Evolutionary conservation across 37 sponge, comb jelly and placozoan species (phyloP), one percentile per base, ranked within the genome.

Genomic region (Oscarella lobularis): DNA sequence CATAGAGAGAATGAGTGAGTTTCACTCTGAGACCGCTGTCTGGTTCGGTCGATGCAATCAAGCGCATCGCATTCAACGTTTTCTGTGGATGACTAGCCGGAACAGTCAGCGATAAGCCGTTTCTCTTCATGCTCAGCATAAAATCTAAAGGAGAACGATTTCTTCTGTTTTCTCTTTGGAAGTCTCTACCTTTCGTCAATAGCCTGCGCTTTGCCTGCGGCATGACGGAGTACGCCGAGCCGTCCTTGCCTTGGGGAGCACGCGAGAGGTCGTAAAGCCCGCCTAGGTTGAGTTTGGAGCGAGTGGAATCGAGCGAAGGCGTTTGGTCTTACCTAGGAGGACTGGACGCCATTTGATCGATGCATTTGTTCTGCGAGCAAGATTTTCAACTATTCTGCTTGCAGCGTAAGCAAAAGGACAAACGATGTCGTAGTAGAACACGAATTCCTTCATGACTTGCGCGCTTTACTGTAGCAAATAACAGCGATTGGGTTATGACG

Each of bases 351-450:
- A 94, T 3, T 68, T 55, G 0, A 94, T 72, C 5, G 33, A 60
- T 0, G 78, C 90, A 2, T 81, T 78, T 14, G 76, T 39, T 73
- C 88, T 81, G 40, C 31, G 20, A 2, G 79, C 81, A 54, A 89
- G 0, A 0, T 40, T 36, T 37, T 87, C 88, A 30, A 94, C 75
- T n/a, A 82, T 71, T 0, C 79, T 69, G 41, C 90, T 94, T 9
- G 95, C 90, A 41, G 83, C 83, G 79, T 89, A 94, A 2, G 95
- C 95, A 39, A 88, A 94, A 1, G 95, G 95, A 70, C 95, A 94
- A 33, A 94, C 95, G n/a, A 94, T 74, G 38, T 94, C 95, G 77
- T 89, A 94, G 75, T 89, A 94, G 71, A 94, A 94, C 9, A 38
- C 29, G 1, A 83, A 36, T 72, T 83, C 83, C 39, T 78, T 77